Evolutionary conservation across 1,140 invertebrate species (phyloP).

Genomic region (Pseudomyrmex sp.): DNA sequence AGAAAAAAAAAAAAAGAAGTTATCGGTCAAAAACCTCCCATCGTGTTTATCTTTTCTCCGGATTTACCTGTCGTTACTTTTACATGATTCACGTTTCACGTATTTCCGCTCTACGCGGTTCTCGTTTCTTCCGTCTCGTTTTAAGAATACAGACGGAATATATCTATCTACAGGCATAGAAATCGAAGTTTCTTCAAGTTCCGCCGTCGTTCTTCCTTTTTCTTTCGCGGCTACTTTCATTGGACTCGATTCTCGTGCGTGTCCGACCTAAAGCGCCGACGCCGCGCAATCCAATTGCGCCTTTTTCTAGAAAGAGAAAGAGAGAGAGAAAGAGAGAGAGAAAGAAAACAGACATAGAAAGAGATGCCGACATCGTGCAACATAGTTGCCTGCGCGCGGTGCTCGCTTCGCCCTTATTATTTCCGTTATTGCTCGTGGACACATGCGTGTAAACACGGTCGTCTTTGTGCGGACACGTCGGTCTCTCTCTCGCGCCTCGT

Average conservation of each 20-base stretch:
- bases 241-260: slow-evolving; percentile 31
- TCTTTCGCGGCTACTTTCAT: slow-evolving; percentile 7
- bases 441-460: neutral
- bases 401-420: slow-evolving; percentile 42
- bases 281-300: slow-evolving; percentile 46
- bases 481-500: too few relatives aligned
- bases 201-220: neutral
- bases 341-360: neutral
- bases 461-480: neutral
- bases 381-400: slow-evolving; percentile 16
- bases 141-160: neutral
- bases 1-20: too few relatives aligned
- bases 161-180: too few relatives aligned
- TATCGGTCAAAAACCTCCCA: too few relatives aligned
- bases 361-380: slow-evolving; percentile 38
- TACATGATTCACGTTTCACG: neutral
- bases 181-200: slow-evolving; percentile 7
- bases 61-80: too few relatives aligned
- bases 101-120: neutral
- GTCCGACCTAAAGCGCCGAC: slow-evolving; percentile 34
- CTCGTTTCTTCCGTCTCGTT: neutral
- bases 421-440: slow-evolving; percentile 30
- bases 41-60: too few relatives aligned
- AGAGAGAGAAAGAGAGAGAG: neutral
- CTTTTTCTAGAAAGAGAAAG: slow-evolving; percentile 12